Base-by-base conservation (phyloP, 2,113 vertebrate genomes). In the Hippocampus comes region DNA sequence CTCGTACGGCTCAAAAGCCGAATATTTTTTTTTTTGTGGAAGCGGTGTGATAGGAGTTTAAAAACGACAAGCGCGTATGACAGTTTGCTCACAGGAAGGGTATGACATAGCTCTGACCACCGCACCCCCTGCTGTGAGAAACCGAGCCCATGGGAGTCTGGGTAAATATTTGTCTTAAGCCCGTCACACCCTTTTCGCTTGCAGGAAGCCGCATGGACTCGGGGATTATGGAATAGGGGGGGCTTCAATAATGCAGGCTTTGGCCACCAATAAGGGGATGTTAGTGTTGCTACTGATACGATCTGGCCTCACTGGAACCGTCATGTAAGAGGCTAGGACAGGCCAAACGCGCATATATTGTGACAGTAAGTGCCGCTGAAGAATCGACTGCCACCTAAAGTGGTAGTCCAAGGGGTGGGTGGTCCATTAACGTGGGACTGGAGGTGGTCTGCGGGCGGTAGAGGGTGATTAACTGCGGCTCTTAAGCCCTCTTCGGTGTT, bases 161-260 rank as follows among this genome's bases (percentile, higher is more conserved):
- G 71, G 75, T 88, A 89, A 91, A 89, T 88, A 87, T 91, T 92
- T 92, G 81, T 64, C 67, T 74, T 78, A 42, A 60, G 53, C 77
- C 76, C 25, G 71, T 79, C 75, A 77, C 87, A 76, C 85, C 84
- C 74, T 83, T 70, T 64, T 71, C 71, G 61, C 27, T n/a, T 48
- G 68, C 77, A 77, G 88, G 74, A 83, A 82, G 79, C 78, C 79
- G 71, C 71, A 48, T 11, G 60, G 63, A 61, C 27, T 66, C 25
- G 69, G 30, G 84, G 77, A 83, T 86, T 76, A 78, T 1, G 69
- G 63, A 74, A 63, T 61, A 65, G 14, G 67, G 17, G 34, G 43
- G 56, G 23, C 30, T 63, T 41, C 34, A 61, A 77, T 84, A 84
- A 82, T 61, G 68, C 72, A 81, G 11, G 21, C 25, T 71, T 64